Evolutionary conservation across 2,888 invertebrate genomes (phyloP), one percentile per base, ranked within the genome.

Genomic region (Phytoseiulus persimilis): DNA sequence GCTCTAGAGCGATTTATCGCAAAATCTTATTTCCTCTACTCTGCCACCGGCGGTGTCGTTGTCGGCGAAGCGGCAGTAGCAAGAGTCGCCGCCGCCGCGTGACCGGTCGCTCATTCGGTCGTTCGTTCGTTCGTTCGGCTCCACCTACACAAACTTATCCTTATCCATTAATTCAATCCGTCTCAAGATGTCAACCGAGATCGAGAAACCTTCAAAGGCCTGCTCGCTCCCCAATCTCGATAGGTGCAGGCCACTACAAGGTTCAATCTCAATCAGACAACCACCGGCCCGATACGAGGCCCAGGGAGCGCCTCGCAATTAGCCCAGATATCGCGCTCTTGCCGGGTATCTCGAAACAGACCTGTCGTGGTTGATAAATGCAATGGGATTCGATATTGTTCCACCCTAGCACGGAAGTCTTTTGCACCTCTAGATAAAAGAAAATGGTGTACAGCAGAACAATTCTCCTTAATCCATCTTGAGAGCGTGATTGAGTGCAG

Each of bases 91-190:
- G 65, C 65, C 65, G 65, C 65, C 28, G 65, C 65, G 65, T 65
- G 65, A 65, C 65, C 65, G 65, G 65, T 65, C 65, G 65, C 23
- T 28, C 18, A 23, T 65, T 65, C 23, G 65, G 65, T 65, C 65
- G 65, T 28, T 28, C 65, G 65, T 28, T 28, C 23, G 65, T 11
- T 23, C 23, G 65, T 3, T 23, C 11, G 65, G 65, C 65, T 65
- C 65, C 65, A 65, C 65, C 65, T 65, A 65, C 65, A 65, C 65
- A 65, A 65, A 65, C 65, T 65, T 65, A 65, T 65, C 65, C 65
- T 65, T 65, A 65, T 65, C 65, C 65, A 65, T 65, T 65, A 65
- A 65, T 65, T 23, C 65, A 18, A 65, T 65, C 65, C 65, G 18
- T 65, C 65, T 65, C 65, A 28, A 65, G 65, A 65, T 23, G 65